phyloP scores from a whole-genome alignment of 2,888 invertebrate genomes.

The Eupeodes latifasciatus region DNA sequence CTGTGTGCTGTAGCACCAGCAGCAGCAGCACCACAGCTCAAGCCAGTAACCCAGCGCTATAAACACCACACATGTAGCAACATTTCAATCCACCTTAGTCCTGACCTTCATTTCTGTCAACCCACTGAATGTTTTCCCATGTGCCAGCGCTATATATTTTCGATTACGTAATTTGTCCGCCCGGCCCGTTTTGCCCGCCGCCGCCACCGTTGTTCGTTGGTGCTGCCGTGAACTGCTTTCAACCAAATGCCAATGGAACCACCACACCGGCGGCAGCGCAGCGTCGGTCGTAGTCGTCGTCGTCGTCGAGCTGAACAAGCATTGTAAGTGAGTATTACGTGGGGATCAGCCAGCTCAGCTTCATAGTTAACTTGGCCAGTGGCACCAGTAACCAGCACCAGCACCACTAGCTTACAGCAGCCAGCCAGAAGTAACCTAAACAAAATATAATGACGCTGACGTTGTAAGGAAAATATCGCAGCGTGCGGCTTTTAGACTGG shows the following conservation, averaged over 20 bases:
- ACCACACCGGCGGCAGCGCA: background rate
- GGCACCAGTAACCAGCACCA: slow-evolving; percentile 20
- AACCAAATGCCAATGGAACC: slow-evolving; percentile 47
- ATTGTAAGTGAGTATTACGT: background rate
- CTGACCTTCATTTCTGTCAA: slow-evolving; percentile 77
- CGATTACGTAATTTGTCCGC: slow-evolving; percentile 73
- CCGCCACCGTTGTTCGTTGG: background rate
- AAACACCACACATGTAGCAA: slow-evolving; percentile 44
- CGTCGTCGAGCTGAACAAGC: slow-evolving; percentile 2
- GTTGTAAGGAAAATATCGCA: slow-evolving; percentile 63
- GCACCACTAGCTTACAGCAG: slow-evolving; percentile 3
- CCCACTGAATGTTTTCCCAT: slow-evolving; percentile 76
- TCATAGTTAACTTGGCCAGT: slow-evolving; percentile 35
- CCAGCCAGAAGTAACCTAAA: slow-evolving; percentile 45
- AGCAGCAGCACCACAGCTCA: background rate
- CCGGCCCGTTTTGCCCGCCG: slow-evolving; percentile 32
- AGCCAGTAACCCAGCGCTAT: background rate
- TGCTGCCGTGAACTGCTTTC: slow-evolving; percentile 37
- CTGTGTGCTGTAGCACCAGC: slow-evolving; percentile 26
- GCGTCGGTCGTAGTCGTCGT: no score
- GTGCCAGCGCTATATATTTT: slow-evolving; percentile 62
- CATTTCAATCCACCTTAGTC: slow-evolving; percentile 74
- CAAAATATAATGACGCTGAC: slow-evolving; percentile 55
- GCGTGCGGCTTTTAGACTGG: slow-evolving; percentile 56
- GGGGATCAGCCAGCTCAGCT: slow-evolving; percentile 26